These are phyloP conservation scores for Eupithecia dodoneata DNA, from an alignment of 2,888 invertebrate species.

Conservation along the genomic window DNA sequence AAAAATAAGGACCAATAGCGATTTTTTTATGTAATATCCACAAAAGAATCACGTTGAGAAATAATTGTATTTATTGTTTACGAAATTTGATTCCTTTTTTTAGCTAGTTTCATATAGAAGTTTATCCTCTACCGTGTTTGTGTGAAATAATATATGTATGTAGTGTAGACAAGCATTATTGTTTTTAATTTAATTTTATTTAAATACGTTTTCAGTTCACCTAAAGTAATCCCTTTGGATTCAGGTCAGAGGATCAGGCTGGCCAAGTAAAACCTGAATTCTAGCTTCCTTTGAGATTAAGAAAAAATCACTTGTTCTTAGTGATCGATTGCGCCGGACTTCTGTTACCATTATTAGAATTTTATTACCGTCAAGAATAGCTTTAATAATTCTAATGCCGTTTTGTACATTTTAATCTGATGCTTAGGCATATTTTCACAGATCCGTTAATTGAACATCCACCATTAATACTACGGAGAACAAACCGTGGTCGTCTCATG, in stretches of 20 bases:
- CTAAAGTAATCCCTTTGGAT: not conserved
- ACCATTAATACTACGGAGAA: not conserved
- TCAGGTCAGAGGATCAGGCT: not conserved
- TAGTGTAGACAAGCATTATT: too few species aligned
- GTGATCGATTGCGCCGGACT: not conserved
- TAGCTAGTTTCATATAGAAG: too few species aligned
- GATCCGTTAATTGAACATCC: not conserved
- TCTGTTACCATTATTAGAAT: not conserved
- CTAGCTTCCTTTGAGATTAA: not conserved
- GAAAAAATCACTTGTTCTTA: too few species aligned
- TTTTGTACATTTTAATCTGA: not conserved
- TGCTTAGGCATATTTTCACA: not conserved
- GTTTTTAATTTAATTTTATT: too few species aligned
- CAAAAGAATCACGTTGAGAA: too few species aligned
- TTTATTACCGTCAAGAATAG: not conserved
- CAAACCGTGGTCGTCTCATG: not conserved
- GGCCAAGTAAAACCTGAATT: not conserved
- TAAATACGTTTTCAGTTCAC: not conserved
- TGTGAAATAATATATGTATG: too few species aligned
- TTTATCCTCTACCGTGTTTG: too few species aligned
- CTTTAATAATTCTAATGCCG: not conserved
- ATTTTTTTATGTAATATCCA: not conserved
- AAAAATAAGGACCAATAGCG: not conserved
- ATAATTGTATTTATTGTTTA: too few species aligned
- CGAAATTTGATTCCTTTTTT: too few species aligned